Evolutionary conservation across 2,888 invertebrate genomes (phyloP).

Genomic region (Conops quadrifasciatus): DNA sequence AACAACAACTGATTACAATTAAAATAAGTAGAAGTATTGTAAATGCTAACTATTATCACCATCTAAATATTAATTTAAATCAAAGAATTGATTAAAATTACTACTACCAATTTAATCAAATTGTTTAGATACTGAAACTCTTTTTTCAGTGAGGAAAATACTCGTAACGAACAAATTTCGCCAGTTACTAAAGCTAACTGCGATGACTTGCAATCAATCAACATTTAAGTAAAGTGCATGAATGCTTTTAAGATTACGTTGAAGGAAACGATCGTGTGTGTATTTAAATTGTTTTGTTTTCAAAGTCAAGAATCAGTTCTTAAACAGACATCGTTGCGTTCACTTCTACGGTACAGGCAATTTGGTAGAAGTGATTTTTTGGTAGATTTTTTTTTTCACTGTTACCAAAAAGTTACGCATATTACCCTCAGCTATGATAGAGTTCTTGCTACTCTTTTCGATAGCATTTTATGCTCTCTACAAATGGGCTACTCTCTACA

Average conservation of each 20-base stretch:
- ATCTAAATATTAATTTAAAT: too few species aligned
- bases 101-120: too few species aligned
- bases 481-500: conserved; percentile 46
- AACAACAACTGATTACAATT: too few species aligned
- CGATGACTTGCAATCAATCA: neutral
- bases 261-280: neutral
- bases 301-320: neutral
- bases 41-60: too few species aligned
- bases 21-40: too few species aligned
- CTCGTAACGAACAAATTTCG: too few species aligned
- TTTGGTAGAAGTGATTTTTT: neutral
- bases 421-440: neutral
- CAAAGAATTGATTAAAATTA: too few species aligned
- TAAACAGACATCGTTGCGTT: neutral
- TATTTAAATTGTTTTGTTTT: neutral
- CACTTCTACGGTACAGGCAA: neutral
- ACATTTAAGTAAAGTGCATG: neutral
- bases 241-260: neutral
- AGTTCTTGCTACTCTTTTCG: conserved; percentile 37
- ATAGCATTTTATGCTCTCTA: conserved; percentile 42
- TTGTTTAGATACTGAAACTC: too few species aligned
- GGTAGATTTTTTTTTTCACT: neutral
- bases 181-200: too few species aligned
- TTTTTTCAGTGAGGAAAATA: too few species aligned
- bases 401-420: neutral